Percentiles rank a stretch among this genome's conserved stretches.
phyloP scores from a whole-genome alignment of 1,140 invertebrate genomes.

The Bombus affinis region DNA sequence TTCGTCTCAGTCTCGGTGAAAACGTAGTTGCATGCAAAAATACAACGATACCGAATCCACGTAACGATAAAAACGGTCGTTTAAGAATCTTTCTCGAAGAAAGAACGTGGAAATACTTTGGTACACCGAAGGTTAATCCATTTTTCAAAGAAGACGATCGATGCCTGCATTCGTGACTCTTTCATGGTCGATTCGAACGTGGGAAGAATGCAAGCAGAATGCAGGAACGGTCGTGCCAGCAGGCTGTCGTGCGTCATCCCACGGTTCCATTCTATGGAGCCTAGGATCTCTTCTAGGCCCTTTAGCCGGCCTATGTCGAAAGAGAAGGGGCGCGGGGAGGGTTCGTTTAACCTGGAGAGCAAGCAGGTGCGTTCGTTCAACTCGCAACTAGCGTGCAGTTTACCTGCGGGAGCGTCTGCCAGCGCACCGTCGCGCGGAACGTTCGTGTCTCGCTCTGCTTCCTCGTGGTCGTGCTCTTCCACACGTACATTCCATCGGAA shows the following conservation, averaged over 20 bases:
- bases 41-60: too few species aligned
- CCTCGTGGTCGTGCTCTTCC: neutral
- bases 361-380: conserved; percentile 42
- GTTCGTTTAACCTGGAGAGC: conserved; percentile 20
- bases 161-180: neutral
- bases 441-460: neutral
- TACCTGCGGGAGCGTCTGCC: conserved; percentile 33
- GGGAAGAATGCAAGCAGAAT: neutral
- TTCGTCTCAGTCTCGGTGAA: too few species aligned
- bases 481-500: neutral
- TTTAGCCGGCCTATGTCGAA: conserved; percentile 6
- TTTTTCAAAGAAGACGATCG: neutral
- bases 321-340: neutral
- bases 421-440: neutral
- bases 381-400: conserved; percentile 26
- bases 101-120: neutral
- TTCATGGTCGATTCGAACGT: neutral
- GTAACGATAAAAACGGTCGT: rapidly evolving
- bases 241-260: neutral
- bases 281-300: conserved; percentile 3
- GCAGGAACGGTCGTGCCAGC: neutral
- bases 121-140: neutral
- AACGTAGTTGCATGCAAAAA: rapidly evolving
- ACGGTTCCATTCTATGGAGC: neutral
- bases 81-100: rapidly evolving